A percentile compares a stretch with the other conserved stretches of the same genome.
Evolutionary conservation across 2,113 vertebrate genomes (phyloP).

Genomic region (Neodontobutis hainanensis): DNA sequence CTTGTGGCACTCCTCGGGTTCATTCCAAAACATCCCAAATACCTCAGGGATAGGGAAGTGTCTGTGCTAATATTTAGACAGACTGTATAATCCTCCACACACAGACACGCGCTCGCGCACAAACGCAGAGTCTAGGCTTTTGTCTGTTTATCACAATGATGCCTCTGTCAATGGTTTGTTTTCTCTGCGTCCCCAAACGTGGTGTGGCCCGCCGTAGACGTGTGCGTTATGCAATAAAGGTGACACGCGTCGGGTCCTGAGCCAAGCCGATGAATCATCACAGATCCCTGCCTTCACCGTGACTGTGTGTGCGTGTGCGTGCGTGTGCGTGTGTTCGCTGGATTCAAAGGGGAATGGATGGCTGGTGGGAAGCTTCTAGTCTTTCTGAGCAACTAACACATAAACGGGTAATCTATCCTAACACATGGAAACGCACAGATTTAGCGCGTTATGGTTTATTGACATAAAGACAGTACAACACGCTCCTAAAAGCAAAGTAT

Average conservation of each 20-base stretch:
- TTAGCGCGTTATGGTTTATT: no score
- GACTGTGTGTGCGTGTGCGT: background rate
- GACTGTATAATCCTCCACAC: conserved; percentile 16
- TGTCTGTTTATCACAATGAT: conserved; percentile 23
- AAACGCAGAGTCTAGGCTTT: conserved; percentile 14
- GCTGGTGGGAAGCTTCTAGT: background rate
- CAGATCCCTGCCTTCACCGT: background rate
- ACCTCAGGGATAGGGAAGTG: conserved; percentile 39
- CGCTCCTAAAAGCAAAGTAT: no score
- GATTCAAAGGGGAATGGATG: background rate
- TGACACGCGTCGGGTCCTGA: conserved; percentile 32
- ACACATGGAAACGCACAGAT: no score
- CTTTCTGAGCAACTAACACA: background rate
- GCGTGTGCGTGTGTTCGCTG: no score
- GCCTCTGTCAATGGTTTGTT: conserved; percentile 20
- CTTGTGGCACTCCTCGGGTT: conserved; percentile 16
- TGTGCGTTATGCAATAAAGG: conserved; percentile 54
- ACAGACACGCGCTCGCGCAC: conserved; percentile 5
- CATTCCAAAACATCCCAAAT: conserved; percentile 45
- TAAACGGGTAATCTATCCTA: background rate
- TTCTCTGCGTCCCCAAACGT: conserved; percentile 18
- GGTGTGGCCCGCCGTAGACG: conserved; percentile 21
- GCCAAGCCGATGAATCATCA: background rate
- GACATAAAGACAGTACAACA: no score
- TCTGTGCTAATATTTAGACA: conserved; percentile 67